A percentile compares a stretch with the other conserved stretches of the same genome.
These are phyloP conservation scores for Tenebrio molitor DNA, from an alignment of 1,140 invertebrate genomes.

Conservation along the genomic window DNA sequence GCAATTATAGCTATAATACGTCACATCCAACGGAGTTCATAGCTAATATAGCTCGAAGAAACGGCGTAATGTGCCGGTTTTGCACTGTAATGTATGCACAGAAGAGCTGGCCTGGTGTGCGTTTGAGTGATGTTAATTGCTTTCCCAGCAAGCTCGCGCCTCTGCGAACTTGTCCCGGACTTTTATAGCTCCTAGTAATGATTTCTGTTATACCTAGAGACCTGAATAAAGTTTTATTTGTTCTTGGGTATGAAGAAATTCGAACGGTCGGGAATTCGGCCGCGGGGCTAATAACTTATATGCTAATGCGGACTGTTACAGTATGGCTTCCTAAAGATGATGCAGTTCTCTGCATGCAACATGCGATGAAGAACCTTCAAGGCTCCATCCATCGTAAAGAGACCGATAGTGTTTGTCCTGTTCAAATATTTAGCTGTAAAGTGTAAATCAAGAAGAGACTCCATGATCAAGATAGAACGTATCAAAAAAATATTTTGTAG, in stretches of 20 bases:
- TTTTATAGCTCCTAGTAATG: constrained; percentile 46
- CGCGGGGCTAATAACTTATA: constrained; percentile 25
- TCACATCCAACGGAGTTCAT: constrained; percentile 54
- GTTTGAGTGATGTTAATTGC: constrained; percentile 59
- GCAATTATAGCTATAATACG: constrained; percentile 51
- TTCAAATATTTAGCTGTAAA: too few relatives aligned
- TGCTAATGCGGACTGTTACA: constrained; percentile 18
- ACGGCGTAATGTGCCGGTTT: constrained; percentile 51
- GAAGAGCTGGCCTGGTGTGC: constrained; percentile 53
- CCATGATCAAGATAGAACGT: too few relatives aligned
- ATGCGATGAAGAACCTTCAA: too few relatives aligned
- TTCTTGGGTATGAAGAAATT: constrained; percentile 15
- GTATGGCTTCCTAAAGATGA: constrained; percentile 33
- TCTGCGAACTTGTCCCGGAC: constrained; percentile 47
- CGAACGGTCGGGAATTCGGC: constrained; percentile 1
- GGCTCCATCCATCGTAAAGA: too few relatives aligned
- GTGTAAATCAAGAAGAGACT: too few relatives aligned
- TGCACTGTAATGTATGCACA: constrained; percentile 52
- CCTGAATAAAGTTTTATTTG: constrained; percentile 34
- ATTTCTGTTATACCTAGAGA: constrained; percentile 39
- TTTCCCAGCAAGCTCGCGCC: constrained; percentile 55
- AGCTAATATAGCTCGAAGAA: constrained; percentile 55
- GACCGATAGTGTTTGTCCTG: too few relatives aligned
- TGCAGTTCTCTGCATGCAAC: too few relatives aligned
- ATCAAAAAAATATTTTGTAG: too few relatives aligned